phyloP scores from a whole-genome alignment of 35 echinoderm and acorn worm species.

The Acanthaster planci region DNA sequence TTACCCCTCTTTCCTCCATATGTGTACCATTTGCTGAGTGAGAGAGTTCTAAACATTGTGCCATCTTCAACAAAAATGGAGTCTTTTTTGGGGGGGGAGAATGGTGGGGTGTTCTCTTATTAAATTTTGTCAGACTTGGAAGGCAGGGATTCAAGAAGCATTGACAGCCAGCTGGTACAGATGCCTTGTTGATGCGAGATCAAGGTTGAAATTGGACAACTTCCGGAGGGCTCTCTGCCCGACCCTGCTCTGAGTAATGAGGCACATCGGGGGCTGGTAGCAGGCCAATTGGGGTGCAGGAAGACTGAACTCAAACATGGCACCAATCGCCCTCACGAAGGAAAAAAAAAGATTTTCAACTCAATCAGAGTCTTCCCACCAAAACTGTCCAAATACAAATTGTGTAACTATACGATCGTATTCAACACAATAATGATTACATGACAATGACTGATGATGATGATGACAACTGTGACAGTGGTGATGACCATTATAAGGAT shows the following conservation, averaged over 20 bases:
- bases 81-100: too few species aligned
- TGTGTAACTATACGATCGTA: too few species aligned
- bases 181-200: conserved; percentile 15
- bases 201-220: not conserved
- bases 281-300: too few species aligned
- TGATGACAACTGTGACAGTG: too few species aligned
- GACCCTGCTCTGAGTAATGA: conserved; percentile 1
- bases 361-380: too few species aligned
- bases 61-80: not conserved
- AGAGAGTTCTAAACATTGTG: not conserved
- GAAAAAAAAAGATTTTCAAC: too few species aligned
- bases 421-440: too few species aligned
- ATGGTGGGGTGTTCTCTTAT: not conserved
- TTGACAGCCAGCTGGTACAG: conserved; percentile 4
- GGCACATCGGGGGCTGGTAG: not conserved
- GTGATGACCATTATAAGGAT: too few species aligned
- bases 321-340: too few species aligned
- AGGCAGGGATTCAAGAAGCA: not conserved
- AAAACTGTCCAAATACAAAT: too few species aligned
- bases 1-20: not conserved
- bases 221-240: not conserved
- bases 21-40: not conserved
- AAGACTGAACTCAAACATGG: too few species aligned
- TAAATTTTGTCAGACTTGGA: not conserved
- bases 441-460: too few species aligned